Evolutionary conservation across 2,888 invertebrate genomes (phyloP).

Genomic region (Heliconius aoede): DNA sequence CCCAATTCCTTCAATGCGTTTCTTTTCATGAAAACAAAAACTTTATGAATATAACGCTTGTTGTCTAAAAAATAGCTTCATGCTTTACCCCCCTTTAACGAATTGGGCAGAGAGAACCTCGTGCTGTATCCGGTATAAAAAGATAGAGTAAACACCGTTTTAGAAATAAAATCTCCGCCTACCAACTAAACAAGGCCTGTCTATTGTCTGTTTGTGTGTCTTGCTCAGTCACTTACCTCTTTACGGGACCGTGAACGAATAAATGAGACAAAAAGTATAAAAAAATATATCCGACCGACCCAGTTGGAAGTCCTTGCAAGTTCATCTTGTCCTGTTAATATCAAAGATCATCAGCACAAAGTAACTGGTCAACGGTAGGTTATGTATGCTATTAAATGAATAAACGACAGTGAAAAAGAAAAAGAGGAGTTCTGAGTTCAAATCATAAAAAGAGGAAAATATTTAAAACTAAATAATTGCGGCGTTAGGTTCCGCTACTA

Average conservation of each 20-base stretch:
- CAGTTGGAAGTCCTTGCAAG: not conserved
- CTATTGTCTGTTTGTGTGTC: not conserved
- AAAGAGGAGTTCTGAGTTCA: not conserved
- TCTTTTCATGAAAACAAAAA: no score
- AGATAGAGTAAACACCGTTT: no score
- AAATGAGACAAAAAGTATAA: not conserved
- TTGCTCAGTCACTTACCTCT: not conserved
- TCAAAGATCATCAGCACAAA: slow-evolving; percentile 19
- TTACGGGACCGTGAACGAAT: not conserved
- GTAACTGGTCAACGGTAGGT: not conserved
- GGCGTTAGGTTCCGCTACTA: not conserved
- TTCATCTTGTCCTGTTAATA: slow-evolving; percentile 18
- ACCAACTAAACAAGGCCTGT: no score
- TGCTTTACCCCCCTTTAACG: not conserved
- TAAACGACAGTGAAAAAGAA: not conserved
- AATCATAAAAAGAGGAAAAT: not conserved
- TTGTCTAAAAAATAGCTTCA: not conserved
- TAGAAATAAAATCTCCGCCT: no score
- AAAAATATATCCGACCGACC: not conserved
- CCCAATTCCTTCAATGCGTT: not conserved
- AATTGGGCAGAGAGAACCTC: not conserved
- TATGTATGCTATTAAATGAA: not conserved
- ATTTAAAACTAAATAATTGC: not conserved
- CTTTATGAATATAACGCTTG: no score
- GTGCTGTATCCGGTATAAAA: not conserved